Evolutionary conservation across 2,797 vertebrate species (phyloP), one percentile per base, ranked within the genome.

Genomic region (Melanotaenia trifasciata): DNA sequence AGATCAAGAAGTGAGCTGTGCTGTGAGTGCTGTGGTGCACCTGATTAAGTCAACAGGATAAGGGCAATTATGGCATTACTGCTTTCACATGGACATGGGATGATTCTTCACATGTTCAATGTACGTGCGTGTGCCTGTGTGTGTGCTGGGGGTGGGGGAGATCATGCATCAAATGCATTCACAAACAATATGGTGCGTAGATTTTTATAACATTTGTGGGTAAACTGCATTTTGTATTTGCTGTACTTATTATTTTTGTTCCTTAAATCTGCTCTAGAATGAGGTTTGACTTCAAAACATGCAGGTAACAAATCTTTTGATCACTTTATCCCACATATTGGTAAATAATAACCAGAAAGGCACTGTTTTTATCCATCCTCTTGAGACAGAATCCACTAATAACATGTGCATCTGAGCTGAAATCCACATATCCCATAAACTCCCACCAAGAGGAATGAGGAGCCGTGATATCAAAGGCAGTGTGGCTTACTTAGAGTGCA

Each of bases 1-100:
- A 87, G 84, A 88, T 89, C 76, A 80, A 64, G 77, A 70, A 64
- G 64, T 38, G 54, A 50, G 66, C 75, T 73, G 24, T 76, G 72
- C 75, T 82, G 78, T 62, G 79, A 85, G 72, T 58, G 79, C 79
- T 51, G 20, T 80, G 54, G 83, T 87, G 83, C 72, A 90, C 90
- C 86, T 85, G 79, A 87, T 90, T 94, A 92, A 92, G 83, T 81
- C 84, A 89, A 88, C 85, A 85, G 91, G 92, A 94, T 94, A 43
- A 94, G 81, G 78, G 77, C 85, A 92, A 91, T 94, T 90, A 94
- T 77, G 77, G 84, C 74, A 90, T 92, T 93, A 94, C 78, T 87
- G 82, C 76, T 76, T 92, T 91, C 91, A 92, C 91, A 91, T 90
- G 91, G 90, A 81, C 89, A 89, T 68, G 79, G 86, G 89, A 75